These are phyloP conservation scores for Vipera ursinii DNA, from an alignment of 2,797 vertebrate species.

Conservation along the genomic window DNA sequence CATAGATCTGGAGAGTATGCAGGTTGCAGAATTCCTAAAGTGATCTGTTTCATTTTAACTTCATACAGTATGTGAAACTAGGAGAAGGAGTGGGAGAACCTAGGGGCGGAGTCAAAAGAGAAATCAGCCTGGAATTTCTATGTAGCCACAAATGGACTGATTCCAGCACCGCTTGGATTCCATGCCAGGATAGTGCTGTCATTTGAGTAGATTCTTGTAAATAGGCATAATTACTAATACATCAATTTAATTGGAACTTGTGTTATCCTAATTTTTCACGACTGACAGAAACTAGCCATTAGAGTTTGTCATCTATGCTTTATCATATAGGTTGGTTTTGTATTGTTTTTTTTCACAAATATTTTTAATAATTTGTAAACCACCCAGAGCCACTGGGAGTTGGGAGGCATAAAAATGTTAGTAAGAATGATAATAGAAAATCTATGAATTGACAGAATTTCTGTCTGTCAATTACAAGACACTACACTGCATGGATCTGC, in stretches of 20 bases:
- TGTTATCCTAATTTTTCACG: not conserved
- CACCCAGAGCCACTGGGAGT: not conserved
- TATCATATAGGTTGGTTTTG: not conserved
- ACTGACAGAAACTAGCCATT: not conserved
- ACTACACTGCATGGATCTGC: no score
- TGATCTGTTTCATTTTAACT: not conserved
- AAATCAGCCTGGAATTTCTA: not conserved
- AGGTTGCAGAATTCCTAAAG: not conserved
- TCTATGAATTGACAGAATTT: not conserved
- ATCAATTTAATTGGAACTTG: not conserved
- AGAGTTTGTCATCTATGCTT: not conserved
- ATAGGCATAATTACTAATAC: not conserved
- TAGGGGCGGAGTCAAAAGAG: not conserved
- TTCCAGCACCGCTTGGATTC: not conserved
- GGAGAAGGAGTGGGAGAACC: not conserved
- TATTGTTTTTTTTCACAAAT: not conserved
- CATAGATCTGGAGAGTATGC: not conserved
- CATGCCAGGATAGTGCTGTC: not conserved
- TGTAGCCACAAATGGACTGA: not conserved
- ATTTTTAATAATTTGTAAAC: not conserved
- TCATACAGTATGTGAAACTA: not conserved
- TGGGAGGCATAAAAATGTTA: not conserved
- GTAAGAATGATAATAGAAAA: not conserved
- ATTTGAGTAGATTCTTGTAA: not conserved
- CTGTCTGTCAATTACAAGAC: not conserved